Base-by-base conservation (phyloP, 2,888 invertebrate genomes). In the Melanotus villosus region DNA sequence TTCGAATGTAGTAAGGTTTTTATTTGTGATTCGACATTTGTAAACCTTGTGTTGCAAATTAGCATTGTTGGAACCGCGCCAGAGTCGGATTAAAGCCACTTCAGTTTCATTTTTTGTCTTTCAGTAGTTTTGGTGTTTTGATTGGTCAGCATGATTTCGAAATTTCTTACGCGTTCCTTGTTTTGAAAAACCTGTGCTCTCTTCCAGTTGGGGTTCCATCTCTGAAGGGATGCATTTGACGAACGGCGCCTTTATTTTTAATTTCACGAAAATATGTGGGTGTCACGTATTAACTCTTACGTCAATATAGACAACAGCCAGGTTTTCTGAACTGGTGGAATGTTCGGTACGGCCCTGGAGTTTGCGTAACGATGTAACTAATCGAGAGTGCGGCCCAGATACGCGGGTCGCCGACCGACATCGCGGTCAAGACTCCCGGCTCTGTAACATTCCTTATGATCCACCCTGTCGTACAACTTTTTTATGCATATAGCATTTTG, bases 401-500 rank as follows among this genome's bases (percentile, higher is more conserved):
- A 73, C 73, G 65, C 74, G 76, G 79, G 80, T 80, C 80, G 76
- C 73, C 76, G 82, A 81, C 81, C 80, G 72, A 75, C 83, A 84
- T 80, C 83, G 84, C 82, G 84, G 84, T 82, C 81, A 82, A 82
- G 79, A 81, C 82, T 84, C 73, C 63, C 72, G 72, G 72, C 63
- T 68, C 68, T 43, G 52, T 64, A 68, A 62, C 65, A 71, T 70
- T 70, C 70, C 56, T 69, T 57, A 32, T 47, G 65, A 70, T 70
- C 70, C 63, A 45, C 63, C 67, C 62, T 56, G 59, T 57, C 26
- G 26, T 65, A 38, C 65, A 36, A 47, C 54, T 58, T 63, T 59
- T 67, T 67, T 64, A 14, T 43, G 43, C 47, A 41, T 52, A 32
- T 26, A 7, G 4, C 18, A 19, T 36, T 56, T 38, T 58, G 41